Conservation (phyloP, 2,888 invertebrate species). For the Lepidonotus clava region DNA sequence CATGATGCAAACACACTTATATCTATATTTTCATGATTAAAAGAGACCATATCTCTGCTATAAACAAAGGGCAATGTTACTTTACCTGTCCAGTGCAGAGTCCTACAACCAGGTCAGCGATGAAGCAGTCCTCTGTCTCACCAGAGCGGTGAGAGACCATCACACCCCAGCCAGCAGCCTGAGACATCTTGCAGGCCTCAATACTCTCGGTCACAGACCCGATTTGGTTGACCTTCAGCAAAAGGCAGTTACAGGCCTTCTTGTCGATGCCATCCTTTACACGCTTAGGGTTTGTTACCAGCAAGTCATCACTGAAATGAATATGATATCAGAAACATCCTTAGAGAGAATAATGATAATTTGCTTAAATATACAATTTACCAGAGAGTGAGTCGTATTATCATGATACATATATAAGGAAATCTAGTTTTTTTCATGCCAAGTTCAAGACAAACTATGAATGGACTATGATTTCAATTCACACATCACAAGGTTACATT, state of each 20-base stretch:
- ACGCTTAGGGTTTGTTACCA: slow-evolving; percentile 95
- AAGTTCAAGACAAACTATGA: no score
- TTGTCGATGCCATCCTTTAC: slow-evolving; percentile 95
- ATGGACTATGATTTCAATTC: no score
- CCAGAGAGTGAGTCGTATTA: no score
- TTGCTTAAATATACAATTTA: no score
- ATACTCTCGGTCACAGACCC: slow-evolving; percentile 94
- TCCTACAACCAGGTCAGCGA: slow-evolving; percentile 99
- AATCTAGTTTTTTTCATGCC: no score
- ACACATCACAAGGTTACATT: no score
- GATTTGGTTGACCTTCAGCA: slow-evolving; percentile 98
- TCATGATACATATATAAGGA: no score
- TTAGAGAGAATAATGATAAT: no score
- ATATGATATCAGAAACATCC: neutral
- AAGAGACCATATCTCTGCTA: no score
- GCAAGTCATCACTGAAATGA: slow-evolving; percentile 92
- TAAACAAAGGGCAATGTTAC: no score
- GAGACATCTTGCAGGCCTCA: slow-evolving; percentile 81
- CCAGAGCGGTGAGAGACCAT: slow-evolving; percentile 99
- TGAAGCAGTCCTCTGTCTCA: slow-evolving; percentile 99
- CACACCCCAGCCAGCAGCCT: slow-evolving; percentile 91
- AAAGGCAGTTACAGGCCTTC: slow-evolving; percentile 97
- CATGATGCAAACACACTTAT: no score
- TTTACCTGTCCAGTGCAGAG: slow-evolving; percentile 96
- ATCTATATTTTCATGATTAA: no score